Percentiles rank a stretch among this genome's conserved stretches.
Evolutionary conservation across 2,888 invertebrate species (phyloP).

Genomic region (Andrena praecox): DNA sequence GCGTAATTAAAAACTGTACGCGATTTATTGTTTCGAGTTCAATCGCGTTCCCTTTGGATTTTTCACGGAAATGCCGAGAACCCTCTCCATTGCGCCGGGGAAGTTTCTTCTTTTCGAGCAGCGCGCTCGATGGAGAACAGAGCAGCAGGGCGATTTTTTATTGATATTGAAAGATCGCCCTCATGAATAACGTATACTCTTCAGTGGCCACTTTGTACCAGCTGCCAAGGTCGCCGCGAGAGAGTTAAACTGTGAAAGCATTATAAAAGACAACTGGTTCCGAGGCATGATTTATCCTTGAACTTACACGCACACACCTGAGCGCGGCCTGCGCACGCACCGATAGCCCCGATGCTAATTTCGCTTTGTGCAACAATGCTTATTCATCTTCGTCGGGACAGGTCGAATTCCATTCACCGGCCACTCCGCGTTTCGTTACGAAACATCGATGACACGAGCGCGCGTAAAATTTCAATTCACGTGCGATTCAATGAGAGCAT

Average conservation of each 20-base stretch:
- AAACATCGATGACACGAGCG: constrained; percentile 66
- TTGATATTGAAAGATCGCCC: constrained; percentile 48
- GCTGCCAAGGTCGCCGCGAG: constrained; percentile 63
- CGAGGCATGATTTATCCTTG: constrained; percentile 68
- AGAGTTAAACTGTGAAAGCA: constrained; percentile 66
- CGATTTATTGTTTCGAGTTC: not conserved
- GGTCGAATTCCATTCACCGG: constrained; percentile 46
- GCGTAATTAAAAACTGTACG: not conserved
- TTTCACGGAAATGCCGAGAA: not conserved
- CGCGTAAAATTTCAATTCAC: constrained; percentile 15
- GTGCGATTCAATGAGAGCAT: not conserved
- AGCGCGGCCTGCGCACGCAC: constrained; percentile 27
- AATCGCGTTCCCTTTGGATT: not conserved
- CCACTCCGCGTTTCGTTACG: constrained; percentile 42
- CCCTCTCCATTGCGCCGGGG: too few species aligned
- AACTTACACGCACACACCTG: constrained; percentile 48
- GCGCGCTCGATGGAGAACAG: not conserved
- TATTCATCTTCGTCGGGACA: constrained; percentile 47
- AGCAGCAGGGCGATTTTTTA: constrained; percentile 36
- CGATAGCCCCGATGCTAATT: constrained; percentile 51
- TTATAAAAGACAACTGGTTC: constrained; percentile 66
- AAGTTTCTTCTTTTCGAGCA: too few species aligned
- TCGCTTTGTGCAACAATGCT: constrained; percentile 51
- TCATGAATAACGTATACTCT: constrained; percentile 57
- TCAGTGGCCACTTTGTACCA: constrained; percentile 69